Evolutionary conservation across 1,140 invertebrate species (phyloP).

Genomic region (Liolophura sinensis): DNA sequence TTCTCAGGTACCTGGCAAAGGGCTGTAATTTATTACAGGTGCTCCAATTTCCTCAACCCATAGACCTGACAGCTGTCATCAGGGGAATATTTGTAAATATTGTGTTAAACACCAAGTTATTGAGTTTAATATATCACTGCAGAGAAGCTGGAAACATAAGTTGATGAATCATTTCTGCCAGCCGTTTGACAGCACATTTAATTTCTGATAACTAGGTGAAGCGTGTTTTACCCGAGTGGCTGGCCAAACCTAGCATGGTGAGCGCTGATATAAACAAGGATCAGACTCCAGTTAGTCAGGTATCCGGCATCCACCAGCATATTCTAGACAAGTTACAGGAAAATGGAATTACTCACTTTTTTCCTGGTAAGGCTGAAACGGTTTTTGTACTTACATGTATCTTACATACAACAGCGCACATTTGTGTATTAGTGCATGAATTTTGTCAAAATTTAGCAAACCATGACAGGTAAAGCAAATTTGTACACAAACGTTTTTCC

Average conservation of each 20-base stretch:
- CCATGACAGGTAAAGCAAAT: background rate
- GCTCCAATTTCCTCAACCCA: no score
- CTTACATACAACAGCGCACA: background rate
- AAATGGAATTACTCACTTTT: slow-evolving; percentile 79
- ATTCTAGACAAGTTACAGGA: slow-evolving; percentile 69
- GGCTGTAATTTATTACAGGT: no score
- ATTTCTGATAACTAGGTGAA: slow-evolving; percentile 51
- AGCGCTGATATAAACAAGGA: slow-evolving; percentile 71
- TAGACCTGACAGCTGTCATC: no score
- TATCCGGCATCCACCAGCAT: slow-evolving; percentile 66
- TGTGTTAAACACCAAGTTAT: no score
- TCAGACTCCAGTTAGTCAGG: slow-evolving; percentile 64
- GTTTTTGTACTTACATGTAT: background rate
- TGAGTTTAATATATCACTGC: no score
- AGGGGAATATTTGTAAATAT: no score
- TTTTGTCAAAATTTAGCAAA: background rate
- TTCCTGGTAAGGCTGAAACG: slow-evolving; percentile 61
- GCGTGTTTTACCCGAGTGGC: slow-evolving; percentile 82
- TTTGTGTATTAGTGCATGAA: background rate
- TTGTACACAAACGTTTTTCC: no score
- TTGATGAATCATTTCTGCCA: background rate
- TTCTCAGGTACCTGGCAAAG: no score
- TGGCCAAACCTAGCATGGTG: slow-evolving; percentile 78
- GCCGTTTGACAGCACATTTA: slow-evolving; percentile 1
- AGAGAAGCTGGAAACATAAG: background rate